phyloP scores from a whole-genome alignment of 1,140 invertebrate species.

The Bilobella aurantiaca region DNA sequence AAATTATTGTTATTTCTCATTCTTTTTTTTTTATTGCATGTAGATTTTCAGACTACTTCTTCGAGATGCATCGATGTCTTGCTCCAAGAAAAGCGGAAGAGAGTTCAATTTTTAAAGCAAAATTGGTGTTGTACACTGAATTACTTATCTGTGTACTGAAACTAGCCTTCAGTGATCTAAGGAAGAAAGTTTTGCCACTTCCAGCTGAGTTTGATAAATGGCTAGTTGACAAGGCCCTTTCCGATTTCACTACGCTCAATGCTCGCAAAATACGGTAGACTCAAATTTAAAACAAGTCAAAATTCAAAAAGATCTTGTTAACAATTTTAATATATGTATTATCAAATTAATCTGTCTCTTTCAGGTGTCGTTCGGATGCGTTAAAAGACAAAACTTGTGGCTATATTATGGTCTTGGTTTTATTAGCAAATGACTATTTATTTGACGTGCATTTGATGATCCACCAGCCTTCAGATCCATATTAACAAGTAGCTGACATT shows the following conservation, averaged over 20 bases:
- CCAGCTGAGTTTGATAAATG: conserved; percentile 20
- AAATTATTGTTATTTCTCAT: too few relatives aligned
- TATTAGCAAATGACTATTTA: conserved; percentile 27
- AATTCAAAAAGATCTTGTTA: too few relatives aligned
- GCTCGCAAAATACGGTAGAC: conserved; percentile 21
- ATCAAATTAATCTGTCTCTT: neutral
- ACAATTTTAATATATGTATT: too few relatives aligned
- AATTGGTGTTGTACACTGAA: conserved; percentile 31
- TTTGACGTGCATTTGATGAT: conserved; percentile 32
- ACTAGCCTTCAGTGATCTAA: conserved; percentile 8
- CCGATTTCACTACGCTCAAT: conserved; percentile 23
- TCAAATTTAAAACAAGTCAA: conserved; percentile 2
- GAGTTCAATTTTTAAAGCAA: conserved; percentile 3
- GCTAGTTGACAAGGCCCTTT: conserved; percentile 24
- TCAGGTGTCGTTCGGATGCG: conserved; percentile 24
- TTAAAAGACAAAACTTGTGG: conserved; percentile 28
- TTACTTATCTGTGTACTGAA: conserved; percentile 24
- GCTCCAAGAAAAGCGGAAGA: conserved; percentile 6
- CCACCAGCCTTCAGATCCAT: conserved; percentile 30
- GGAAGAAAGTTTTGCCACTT: conserved; percentile 13
- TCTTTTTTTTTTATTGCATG: conserved; percentile 9
- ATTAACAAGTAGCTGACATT: conserved; percentile 33
- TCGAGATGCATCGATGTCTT: conserved; percentile 19
- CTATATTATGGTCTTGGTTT: conserved; percentile 31
- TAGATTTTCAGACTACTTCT: conserved; percentile 31